These are phyloP conservation scores for Nesometra sesokonis DNA, from an alignment of 35 echinoderm and acorn worm genomes.

Conservation along the genomic window DNA sequence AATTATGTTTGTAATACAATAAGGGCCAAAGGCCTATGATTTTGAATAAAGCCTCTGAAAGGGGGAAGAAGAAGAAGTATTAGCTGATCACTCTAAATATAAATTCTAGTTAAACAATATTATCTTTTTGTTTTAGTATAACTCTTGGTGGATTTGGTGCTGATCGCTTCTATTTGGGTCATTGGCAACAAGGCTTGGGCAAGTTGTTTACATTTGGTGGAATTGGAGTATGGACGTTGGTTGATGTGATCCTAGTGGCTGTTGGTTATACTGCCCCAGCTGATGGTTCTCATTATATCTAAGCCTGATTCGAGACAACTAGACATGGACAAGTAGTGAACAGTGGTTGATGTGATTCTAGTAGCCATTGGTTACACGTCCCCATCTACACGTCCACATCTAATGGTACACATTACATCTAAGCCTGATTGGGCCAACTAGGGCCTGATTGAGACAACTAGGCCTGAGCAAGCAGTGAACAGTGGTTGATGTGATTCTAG, in stretches of 20 bases:
- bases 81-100: too few relatives aligned
- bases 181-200: slow-evolving; percentile 78
- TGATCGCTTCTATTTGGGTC: slow-evolving; percentile 91
- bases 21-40: too few relatives aligned
- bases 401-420: too few relatives aligned
- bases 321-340: not conserved
- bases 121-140: slow-evolving; percentile 40
- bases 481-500: slow-evolving; percentile 73
- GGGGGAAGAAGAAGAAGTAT: too few relatives aligned
- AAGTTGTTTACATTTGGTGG: slow-evolving; percentile 97
- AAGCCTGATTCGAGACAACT: not conserved
- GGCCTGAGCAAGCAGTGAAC: slow-evolving; percentile 92
- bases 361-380: too few relatives aligned
- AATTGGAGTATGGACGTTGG: slow-evolving; percentile 88
- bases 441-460: slow-evolving; percentile 29
- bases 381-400: not conserved
- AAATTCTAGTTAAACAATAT: too few relatives aligned
- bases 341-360: too few relatives aligned
- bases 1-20: too few relatives aligned
- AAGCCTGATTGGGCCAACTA: too few relatives aligned
- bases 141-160: slow-evolving; percentile 87
- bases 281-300: slow-evolving; percentile 91
- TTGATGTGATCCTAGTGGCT: slow-evolving; percentile 79
- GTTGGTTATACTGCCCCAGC: slow-evolving; percentile 83
- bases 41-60: too few relatives aligned